phyloP scores from a whole-genome alignment of 2,888 invertebrate genomes.

The Drosophila cracens region DNA sequence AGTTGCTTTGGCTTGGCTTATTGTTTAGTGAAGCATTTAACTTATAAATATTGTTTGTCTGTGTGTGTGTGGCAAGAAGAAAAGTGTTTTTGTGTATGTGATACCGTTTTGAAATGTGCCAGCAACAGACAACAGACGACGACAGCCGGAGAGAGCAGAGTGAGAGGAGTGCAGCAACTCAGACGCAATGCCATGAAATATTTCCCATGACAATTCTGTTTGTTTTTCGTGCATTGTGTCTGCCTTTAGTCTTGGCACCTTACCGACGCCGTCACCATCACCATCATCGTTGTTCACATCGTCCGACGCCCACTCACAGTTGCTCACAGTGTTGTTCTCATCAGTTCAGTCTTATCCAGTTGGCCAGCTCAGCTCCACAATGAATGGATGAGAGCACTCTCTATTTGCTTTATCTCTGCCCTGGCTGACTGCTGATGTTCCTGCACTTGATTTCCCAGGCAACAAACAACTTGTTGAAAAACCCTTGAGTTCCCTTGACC shows the following conservation, averaged over 20 bases:
- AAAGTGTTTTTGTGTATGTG: constrained; percentile 77
- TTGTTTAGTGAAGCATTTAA: constrained; percentile 82
- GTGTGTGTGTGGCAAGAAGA: constrained; percentile 62
- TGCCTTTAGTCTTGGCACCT: constrained; percentile 65
- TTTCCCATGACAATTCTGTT: constrained; percentile 82
- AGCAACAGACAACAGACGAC: constrained; percentile 41
- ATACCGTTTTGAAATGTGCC: constrained; percentile 75
- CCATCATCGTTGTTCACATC: constrained; percentile 46
- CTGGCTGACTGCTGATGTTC: constrained; percentile 20
- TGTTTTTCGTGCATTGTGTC: constrained; percentile 79
- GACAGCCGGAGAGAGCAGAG: constrained; percentile 6
- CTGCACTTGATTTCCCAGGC: constrained; percentile 61
- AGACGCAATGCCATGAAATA: constrained; percentile 66
- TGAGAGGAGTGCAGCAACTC: constrained; percentile 36
- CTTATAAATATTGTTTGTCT: constrained; percentile 76
- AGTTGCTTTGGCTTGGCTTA: constrained; percentile 53
- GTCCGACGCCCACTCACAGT: constrained; percentile 73
- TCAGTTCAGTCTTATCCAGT: constrained; percentile 12
- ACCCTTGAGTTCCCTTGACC: constrained; percentile 34
- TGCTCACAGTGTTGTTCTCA: constrained; percentile 42
- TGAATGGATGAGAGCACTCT: constrained; percentile 39
- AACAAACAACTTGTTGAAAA: constrained; percentile 18
- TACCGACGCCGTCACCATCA: constrained; percentile 33
- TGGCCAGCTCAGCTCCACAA: constrained; percentile 36
- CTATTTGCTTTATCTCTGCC: constrained; percentile 71